Conservation (phyloP, 2,113 vertebrate species). For the Todiramphus saurophagus region DNA sequence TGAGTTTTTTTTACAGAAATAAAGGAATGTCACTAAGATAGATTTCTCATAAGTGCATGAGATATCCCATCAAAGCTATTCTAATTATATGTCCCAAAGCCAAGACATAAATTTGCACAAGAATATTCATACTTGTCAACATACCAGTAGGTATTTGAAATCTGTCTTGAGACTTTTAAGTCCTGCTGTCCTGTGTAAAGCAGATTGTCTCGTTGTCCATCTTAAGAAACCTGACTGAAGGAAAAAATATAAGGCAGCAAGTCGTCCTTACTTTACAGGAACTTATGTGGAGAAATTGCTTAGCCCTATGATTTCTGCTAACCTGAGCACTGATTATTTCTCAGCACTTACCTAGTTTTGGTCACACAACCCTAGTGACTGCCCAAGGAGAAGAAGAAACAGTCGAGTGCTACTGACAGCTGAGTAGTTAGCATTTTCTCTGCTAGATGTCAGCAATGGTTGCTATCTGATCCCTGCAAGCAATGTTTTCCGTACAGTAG, state of each 20-base stretch:
- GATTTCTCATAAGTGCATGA: background rate
- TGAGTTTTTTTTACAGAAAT: background rate
- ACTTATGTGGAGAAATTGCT: background rate
- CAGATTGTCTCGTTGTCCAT: background rate
- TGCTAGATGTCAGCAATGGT: background rate
- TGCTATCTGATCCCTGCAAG: background rate
- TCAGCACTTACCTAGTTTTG: background rate
- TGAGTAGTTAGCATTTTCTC: background rate
- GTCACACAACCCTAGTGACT: background rate
- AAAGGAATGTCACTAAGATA: background rate
- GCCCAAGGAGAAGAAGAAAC: background rate
- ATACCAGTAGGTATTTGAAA: background rate
- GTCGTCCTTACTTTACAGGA: background rate
- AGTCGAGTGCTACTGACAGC: background rate
- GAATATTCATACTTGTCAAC: background rate
- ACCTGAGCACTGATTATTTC: background rate
- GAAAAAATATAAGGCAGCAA: background rate
- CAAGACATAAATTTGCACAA: background rate
- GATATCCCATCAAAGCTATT: background rate
- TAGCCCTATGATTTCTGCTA: background rate
- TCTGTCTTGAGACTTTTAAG: background rate
- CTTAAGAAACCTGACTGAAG: background rate
- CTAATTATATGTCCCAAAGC: background rate
- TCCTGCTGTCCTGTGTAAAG: background rate
- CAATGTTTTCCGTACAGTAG: background rate